Evolutionary conservation across 2,797 vertebrate species (phyloP).

Genomic region (Sebastiscus albofasciatus): DNA sequence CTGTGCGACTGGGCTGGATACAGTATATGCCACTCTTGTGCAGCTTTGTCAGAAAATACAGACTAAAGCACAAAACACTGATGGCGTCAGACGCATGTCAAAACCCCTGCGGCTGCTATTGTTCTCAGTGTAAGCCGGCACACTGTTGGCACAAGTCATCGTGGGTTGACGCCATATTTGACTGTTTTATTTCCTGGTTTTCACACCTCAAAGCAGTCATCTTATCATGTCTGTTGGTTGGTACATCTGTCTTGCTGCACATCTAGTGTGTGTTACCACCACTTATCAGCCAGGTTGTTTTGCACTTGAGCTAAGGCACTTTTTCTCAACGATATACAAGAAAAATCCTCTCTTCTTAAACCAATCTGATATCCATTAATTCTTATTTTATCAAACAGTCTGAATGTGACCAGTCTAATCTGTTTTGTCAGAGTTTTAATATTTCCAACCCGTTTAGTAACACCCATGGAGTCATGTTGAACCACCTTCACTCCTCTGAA

Average conservation of each 20-base stretch:
- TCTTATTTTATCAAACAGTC: neutral
- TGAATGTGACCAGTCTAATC: neutral
- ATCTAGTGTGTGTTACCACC: neutral
- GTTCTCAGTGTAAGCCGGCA: neutral
- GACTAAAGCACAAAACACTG: too few species aligned
- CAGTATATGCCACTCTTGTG: too few species aligned
- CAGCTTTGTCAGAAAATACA: too few species aligned
- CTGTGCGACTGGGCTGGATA: too few species aligned
- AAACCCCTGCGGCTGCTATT: neutral
- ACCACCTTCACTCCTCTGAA: neutral
- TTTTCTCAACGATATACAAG: neutral
- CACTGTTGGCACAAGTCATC: neutral
- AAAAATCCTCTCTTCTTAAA: too few species aligned
- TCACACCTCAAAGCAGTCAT: neutral
- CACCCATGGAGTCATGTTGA: neutral
- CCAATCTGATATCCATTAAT: neutral
- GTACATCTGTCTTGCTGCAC: neutral
- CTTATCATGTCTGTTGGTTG: neutral
- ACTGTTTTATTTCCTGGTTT: neutral
- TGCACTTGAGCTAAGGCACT: neutral
- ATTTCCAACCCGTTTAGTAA: neutral
- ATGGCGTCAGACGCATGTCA: too few species aligned
- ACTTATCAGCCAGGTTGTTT: neutral
- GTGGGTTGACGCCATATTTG: neutral
- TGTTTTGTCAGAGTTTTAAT: neutral